Evolutionary conservation across 2,113 vertebrate genomes (phyloP), one percentile per base, ranked within the genome.

Genomic region (Pyrgilauda ruficollis): DNA sequence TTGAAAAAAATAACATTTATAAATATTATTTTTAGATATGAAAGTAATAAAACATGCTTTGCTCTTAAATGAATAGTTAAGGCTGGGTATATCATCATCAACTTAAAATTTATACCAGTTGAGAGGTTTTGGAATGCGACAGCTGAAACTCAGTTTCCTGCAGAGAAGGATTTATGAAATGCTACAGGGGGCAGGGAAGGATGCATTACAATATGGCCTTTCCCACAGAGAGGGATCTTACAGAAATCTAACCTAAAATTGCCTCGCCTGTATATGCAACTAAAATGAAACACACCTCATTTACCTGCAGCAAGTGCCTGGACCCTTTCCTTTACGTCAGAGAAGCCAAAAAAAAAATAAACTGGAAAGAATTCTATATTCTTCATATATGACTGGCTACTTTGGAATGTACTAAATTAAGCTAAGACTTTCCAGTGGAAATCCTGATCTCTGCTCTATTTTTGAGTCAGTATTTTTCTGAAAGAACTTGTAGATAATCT

Each of bases 151-250:
- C 4, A 27, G 52, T 80, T 94, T 82, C 93, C 96, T 83, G 70
- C 77, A 87, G 92, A 52, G 94, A 93, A 91, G 84, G 63, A 58
- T 95, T 96, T 96, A 94, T 94, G 89, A 94, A 96, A 91, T 91
- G 61, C 87, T 74, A 9, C 82, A 55, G 95, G 81, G 52, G 78
- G 89, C 63, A 91, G 47, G 50, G 85, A 89, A 95, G 52, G 82
- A 87, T 85, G 44, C 41, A 44, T 91, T 88, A 85, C 70, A 91
- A 59, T 85, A 87, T 83, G 90, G 63, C 22, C 59, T 87, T 94
- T 96, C 91, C 93, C 63, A 83, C 90, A 90, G 94, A 70, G 93
- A 90, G 22, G 13, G 23, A 77, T 89, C 37, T 93, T 70, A 55
- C 46, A 83, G 87, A 91, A 95, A 91, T 88, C 59, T 86, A 88